Base-by-base conservation (phyloP, 2,888 invertebrate species). In the Xiphydria camelus region DNA sequence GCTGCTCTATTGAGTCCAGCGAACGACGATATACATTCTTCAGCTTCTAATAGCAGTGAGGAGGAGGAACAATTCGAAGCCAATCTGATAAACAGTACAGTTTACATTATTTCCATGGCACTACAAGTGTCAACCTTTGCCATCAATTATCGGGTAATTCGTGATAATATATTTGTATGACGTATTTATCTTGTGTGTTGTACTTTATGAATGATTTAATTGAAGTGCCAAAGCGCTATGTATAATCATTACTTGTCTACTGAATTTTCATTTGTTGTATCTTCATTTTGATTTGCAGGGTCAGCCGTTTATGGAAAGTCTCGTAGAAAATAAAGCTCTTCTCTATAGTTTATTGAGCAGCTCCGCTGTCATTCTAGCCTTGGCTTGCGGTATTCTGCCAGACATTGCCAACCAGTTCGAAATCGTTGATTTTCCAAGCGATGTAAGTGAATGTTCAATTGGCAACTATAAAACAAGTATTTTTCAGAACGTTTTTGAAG, bases 51-150 rank as follows among this genome's bases (percentile, higher is more conserved):
- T 5, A 78, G 78, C 22, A 86, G 87, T 19, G 88, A 89, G 57
- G 85, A 91, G 62, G 91, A 94, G 47, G 84, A 85, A 42, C 85
- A 87, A 57, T 99, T 98, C 76, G 86, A 90, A 62, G 94, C 98
- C 4, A 95, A 91, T 72, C 82, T 99, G 48, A 83, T 99, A 25
- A 99, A 99, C 77, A 95, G 96, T 66, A 96, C 97, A 0, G 97
- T 99, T 9, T 99, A 99, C 73, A 91, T 99, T 47, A 95, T 99
- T 65, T 96, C 97, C 1, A 89, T 98, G 87, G 89, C 96, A 10
- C 79, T 99, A 50, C 99, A 99, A 80, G 88, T 99, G 56, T 93
- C 95, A 1, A 99, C 99, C 7, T 99, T 99, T 78, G 97, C 96
- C 45, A 94, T 99, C 47, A 99, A 99, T 78, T 99, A 99, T 73